Percentiles rank a stretch among this genome's conserved stretches.
Evolutionary conservation across 2,113 vertebrate genomes (phyloP).

Genomic region (Seriola dumerili): DNA sequence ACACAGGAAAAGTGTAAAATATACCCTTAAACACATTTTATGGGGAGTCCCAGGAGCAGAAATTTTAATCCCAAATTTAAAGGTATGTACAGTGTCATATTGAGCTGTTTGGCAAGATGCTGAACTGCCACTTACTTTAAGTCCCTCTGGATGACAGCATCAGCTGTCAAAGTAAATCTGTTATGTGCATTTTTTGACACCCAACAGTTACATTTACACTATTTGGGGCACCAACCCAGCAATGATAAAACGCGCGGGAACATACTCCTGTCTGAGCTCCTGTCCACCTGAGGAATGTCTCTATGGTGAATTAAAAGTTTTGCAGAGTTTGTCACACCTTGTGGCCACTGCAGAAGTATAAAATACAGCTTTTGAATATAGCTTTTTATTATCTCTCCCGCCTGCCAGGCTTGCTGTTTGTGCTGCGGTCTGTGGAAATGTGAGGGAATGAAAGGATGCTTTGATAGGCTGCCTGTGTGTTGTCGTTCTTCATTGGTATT

Average conservation of each 20-base stretch:
- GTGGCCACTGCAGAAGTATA: neutral
- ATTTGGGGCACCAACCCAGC: neutral
- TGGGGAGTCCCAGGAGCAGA: neutral
- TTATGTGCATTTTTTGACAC: conserved; percentile 29
- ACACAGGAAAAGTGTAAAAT: too few relatives aligned
- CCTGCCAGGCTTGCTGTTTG: conserved; percentile 44
- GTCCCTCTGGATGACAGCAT: conserved; percentile 24
- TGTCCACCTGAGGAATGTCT: neutral
- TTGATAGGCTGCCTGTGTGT: conserved; percentile 67
- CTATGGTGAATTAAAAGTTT: conserved; percentile 20
- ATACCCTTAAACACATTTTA: too few relatives aligned
- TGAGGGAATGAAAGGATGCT: conserved; percentile 69
- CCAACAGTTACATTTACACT: conserved; percentile 21
- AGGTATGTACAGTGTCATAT: neutral
- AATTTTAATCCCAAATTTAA: conserved; percentile 4
- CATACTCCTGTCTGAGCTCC: neutral
- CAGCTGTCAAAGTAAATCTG: conserved; percentile 25
- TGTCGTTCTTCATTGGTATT: conserved; percentile 80
- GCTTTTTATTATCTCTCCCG: conserved; percentile 26
- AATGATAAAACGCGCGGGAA: conserved; percentile 2
- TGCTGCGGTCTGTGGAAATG: conserved; percentile 60
- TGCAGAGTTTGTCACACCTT: neutral
- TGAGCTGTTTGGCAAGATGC: neutral
- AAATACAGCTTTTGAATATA: conserved; percentile 38
- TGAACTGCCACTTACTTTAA: conserved; percentile 12